phyloP scores from a whole-genome alignment of 2,797 vertebrate genomes.

The Momotus momota region DNA sequence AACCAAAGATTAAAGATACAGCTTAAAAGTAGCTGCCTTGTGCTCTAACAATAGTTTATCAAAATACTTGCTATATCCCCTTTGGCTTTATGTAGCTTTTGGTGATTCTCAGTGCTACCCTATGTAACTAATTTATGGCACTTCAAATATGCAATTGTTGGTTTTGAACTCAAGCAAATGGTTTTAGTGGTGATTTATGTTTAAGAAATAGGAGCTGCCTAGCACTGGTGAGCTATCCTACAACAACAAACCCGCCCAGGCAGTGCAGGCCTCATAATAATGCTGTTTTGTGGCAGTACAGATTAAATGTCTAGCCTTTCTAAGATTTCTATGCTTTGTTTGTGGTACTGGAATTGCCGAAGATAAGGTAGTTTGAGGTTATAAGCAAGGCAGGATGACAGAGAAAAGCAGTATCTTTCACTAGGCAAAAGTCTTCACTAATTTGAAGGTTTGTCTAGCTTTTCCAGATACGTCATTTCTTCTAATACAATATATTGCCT shows the following conservation, averaged over 20 bases:
- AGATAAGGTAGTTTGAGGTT: background rate
- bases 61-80: background rate
- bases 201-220: constrained; percentile 42
- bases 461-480: background rate
- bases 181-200: constrained; percentile 10
- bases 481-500: background rate
- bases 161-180: constrained; percentile 36
- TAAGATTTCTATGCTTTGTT: background rate
- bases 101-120: background rate
- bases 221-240: background rate
- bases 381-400: background rate
- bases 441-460: background rate
- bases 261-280: background rate
- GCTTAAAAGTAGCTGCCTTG: constrained; percentile 1
- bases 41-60: constrained; percentile 1
- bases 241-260: constrained; percentile 24
- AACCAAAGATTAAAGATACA: background rate
- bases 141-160: background rate
- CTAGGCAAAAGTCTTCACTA: background rate
- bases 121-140: background rate
- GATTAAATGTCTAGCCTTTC: background rate
- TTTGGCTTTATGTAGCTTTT: background rate
- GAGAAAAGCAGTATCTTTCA: background rate
- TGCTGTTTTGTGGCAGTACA: background rate
- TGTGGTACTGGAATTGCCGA: background rate